Percentiles rank a stretch among this genome's conserved stretches.
Evolutionary conservation across 1,140 invertebrate genomes (phyloP).

Genomic region (Laupala kohalensis): DNA sequence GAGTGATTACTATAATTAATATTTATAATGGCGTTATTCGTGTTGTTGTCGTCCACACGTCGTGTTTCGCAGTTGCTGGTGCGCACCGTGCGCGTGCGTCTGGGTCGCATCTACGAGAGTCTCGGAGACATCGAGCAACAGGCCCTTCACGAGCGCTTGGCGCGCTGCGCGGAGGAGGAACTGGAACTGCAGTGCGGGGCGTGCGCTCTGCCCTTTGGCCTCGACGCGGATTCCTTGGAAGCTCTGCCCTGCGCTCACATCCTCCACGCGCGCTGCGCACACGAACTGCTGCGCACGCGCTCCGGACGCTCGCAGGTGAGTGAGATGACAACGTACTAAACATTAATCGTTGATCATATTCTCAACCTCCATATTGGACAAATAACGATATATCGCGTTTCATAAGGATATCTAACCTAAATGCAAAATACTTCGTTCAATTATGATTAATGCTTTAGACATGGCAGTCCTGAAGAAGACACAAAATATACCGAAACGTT

Average conservation of each 20-base stretch:
- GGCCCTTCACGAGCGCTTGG: conserved; percentile 54
- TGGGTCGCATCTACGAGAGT: conserved; percentile 63
- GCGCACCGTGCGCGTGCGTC: conserved; percentile 54
- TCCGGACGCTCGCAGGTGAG: neutral
- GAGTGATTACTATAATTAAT: no score
- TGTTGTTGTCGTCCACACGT: conserved; percentile 44
- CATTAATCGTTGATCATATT: no score
- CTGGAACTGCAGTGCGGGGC: conserved; percentile 61
- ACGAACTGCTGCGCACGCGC: neutral
- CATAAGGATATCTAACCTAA: no score
- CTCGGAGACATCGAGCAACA: conserved; percentile 67
- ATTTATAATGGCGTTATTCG: neutral
- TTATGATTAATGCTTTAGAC: no score
- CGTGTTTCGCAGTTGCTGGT: conserved; percentile 59
- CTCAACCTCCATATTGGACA: no score
- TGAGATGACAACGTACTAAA: no score
- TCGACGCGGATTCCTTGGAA: conserved; percentile 57
- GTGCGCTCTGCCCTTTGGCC: conserved; percentile 58
- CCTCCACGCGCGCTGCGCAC: conserved; percentile 58
- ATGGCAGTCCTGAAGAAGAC: no score
- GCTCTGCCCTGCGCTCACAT: conserved; percentile 73
- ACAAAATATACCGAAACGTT: no score
- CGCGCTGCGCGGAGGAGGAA: conserved; percentile 52
- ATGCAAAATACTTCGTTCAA: no score
- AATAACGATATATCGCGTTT: no score